Conservation (phyloP, 2,113 vertebrate genomes). For the Lonchura striata region DNA sequence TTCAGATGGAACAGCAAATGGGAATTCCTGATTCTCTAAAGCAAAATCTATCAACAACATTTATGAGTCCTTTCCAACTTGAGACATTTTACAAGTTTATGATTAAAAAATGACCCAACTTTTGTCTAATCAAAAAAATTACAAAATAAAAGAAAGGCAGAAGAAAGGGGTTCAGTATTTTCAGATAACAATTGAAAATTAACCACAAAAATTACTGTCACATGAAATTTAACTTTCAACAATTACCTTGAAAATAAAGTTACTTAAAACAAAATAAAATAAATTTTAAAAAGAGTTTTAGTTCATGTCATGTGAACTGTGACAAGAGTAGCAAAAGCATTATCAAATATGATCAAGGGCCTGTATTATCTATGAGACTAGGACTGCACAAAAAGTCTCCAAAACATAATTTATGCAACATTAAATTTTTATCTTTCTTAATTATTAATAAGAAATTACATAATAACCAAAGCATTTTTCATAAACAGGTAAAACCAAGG, state of each 20-base stretch:
- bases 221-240: not conserved
- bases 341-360: not conserved
- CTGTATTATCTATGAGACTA: not conserved
- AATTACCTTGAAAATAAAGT: not conserved
- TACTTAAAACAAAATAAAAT: not conserved
- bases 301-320: not conserved
- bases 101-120: not conserved
- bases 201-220: not conserved
- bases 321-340: not conserved
- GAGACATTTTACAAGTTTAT: not conserved
- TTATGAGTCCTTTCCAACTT: not conserved
- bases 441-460: not conserved
- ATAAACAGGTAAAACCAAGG: not conserved
- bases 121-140: not conserved
- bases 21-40: not conserved
- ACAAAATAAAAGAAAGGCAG: not conserved
- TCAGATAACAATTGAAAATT: not conserved
- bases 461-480: not conserved
- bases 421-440: not conserved
- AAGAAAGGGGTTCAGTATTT: not conserved
- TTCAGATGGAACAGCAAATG: not conserved
- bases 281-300: not conserved
- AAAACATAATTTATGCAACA: not conserved
- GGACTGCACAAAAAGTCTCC: not conserved
- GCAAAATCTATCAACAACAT: not conserved